Evolutionary conservation across 2,888 invertebrate genomes (phyloP), one percentile per base, ranked within the genome.

Genomic region (Drosophila neotestacea): DNA sequence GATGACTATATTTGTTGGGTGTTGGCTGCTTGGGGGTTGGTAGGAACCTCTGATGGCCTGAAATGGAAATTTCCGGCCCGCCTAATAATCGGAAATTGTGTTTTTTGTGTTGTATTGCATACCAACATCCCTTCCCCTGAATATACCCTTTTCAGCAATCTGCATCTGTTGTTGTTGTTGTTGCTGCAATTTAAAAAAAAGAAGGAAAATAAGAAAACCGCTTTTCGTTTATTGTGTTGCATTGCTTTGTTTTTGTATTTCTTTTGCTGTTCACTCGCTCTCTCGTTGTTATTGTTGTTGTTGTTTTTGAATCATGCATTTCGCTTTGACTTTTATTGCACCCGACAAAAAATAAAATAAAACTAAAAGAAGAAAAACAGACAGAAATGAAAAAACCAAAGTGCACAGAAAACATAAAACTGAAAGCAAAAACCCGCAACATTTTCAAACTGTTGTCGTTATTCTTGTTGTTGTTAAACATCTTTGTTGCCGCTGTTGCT

Each of bases 321-420:
- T 71, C 76, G 87, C 84, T 84, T 84, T 88, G 84, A 81, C 82
- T 84, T 74, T 83, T 61, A 86, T 71, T 85, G 84, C 87, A 81
- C 71, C 61, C 62, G 11, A 66, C 54, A 79, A 69, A 51, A 41
- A 48, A 22, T 32, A n/a, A 27, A 38, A 51, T 27, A 51, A 30
- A 7, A 44, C 68, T 28, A 73, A 52, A 39, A 58, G 9, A 64
- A 44, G 46, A 50, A 41, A 48, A 56, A 48, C 34, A 27, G 39
- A 60, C 30, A 16, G 13, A 58, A 36, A 30, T 4, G 39, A 34
- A 28, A 54, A 36, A 38, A 41, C 16, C 11, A 42, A 73, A 67
- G 59, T 52, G 48, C 39, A 66, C 62, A 47, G 62, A 36, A 61
- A 36, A 61, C 39, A 50, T 59, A 75, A 70, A 85, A 61, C 62